Base-by-base conservation (phyloP, 2,888 invertebrate species). In the Noctua fimbriata region DNA sequence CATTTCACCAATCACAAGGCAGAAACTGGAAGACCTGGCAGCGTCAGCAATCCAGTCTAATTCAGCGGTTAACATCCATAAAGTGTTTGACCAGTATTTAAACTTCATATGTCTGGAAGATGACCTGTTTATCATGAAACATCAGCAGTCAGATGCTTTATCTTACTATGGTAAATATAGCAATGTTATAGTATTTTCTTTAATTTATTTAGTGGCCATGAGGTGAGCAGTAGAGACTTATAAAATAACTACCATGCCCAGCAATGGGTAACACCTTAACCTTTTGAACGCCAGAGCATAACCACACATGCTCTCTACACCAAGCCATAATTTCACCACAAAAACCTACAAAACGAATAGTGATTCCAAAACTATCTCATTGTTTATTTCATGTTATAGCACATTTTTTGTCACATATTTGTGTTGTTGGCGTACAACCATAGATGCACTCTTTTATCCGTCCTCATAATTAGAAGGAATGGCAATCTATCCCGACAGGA, bases 61-160 rank as follows among this genome's bases (percentile, higher is more conserved):
- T 91, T 98, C 98, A 88, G 99, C 99, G n/a, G 97, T 98, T 66
- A 98, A 98, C 93, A 98, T 99, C 81, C 98, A 99, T 87, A 99
- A 99, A 97, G 98, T 99, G 24, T 99, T 98, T 96, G 99, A 99
- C 95, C 99, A 99, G 95, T 99, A 99, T 97, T 97, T 99, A 76
- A 99, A 99, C 96, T 99, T 99, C 92, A 99, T 99, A 90, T 98
- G 99, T 70, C 96, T 99, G 86, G 99, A 99, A 97, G 99, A 99
- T 95, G 99, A 99, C 93, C 97, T 99, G 94, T 99, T 99, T 95
- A 98, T 99, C 76, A 97, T 99, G 91, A 98, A 99, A 92, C 99
- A 99, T 95, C 99, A 99, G 94, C 98, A 99, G 92, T 98, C 98
- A 90, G 99, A 99, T 91, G 95, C 98, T 65, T 97, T 99, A 81